Evolutionary conservation across 2,113 vertebrate genomes (phyloP), one percentile per base, ranked within the genome.

Genomic region (Grammomys surdaster): DNA sequence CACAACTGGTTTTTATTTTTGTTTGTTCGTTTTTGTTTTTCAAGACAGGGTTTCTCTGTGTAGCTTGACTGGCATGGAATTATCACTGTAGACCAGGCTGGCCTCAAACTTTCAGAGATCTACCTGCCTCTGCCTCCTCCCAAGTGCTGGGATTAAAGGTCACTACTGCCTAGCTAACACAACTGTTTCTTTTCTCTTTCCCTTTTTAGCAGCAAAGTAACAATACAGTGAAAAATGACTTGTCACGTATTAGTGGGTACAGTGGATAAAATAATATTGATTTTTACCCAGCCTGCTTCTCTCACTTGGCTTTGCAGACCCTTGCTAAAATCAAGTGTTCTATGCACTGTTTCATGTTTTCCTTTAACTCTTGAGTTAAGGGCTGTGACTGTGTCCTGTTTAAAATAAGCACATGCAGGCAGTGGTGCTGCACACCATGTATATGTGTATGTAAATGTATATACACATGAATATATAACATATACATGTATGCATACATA

Each of bases 201-300:
- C 4, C 31, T 63, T 73, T 48, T 90, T 80, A 94, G 54, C 33
- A 65, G 20, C 40, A 89, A 70, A 77, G 28, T 92, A 92, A 40
- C 43, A 94, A 46, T 92, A 58, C 73, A 81, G 65, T 91, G n/a
- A 91, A 81, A 93, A 94, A 16, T 78, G 60, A 40, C 70, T 86
- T 93, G 13, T 90, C 93, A 48, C 22, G 28, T 77, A 12, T 96
- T n/a, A 76, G 58, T 91, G 8, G 19, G 7, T 85, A 33, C 43
- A 48, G n/a, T 91, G 5, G 16, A 7, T 82, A 40, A 65, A 48
- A 75, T 73, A 81, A 24, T 12, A 14, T 46, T 91, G 36, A 24
- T 93, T 69, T 43, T 43, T 80, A 92, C 36, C 28, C 9, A 54
- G 17, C 28, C 11, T 95, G 40, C 80, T 13, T 65, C 33, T 93